A percentile compares a stretch with the other conserved stretches of the same genome.
These are phyloP conservation scores for Orgyia antiqua DNA, from an alignment of 2,888 invertebrate species.

Conservation along the genomic window DNA sequence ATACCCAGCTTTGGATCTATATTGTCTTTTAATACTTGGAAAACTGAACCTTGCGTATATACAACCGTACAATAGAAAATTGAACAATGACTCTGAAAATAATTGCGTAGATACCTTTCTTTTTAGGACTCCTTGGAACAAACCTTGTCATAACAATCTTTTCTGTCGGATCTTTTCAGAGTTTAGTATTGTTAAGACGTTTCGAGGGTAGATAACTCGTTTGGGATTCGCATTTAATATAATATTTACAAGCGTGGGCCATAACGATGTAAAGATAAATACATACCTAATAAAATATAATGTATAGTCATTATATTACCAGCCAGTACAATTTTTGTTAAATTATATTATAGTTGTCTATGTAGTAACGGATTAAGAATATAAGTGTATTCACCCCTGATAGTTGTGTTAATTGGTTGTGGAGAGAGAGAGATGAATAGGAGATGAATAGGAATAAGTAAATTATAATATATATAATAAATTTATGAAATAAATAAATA, in stretches of 20 bases:
- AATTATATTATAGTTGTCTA: too few species aligned
- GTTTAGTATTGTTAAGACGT: slow-evolving; percentile 4
- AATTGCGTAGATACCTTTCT: slow-evolving; percentile 8
- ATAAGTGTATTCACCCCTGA: too few species aligned
- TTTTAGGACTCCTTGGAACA: slow-evolving; percentile 13
- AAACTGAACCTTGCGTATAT: slow-evolving; percentile 16
- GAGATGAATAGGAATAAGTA: too few species aligned
- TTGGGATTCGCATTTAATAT: neutral
- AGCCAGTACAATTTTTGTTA: too few species aligned
- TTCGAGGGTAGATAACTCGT: neutral
- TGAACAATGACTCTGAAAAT: slow-evolving; percentile 9
- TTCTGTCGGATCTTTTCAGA: slow-evolving; percentile 9
- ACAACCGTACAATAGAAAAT: slow-evolving; percentile 17
- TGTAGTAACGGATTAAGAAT: too few species aligned
- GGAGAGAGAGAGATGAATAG: too few species aligned
- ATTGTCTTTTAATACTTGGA: slow-evolving; percentile 22
- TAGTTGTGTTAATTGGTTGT: too few species aligned
- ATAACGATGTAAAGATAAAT: neutral
- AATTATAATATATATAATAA: too few species aligned
- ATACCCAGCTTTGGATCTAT: slow-evolving; percentile 21
- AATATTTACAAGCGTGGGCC: neutral
- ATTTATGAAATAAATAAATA: too few species aligned
- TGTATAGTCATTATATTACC: too few species aligned
- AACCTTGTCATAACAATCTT: slow-evolving; percentile 16
- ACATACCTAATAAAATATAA: too few species aligned